Percentiles rank a stretch among this genome's conserved stretches.
Evolutionary conservation across 2,797 vertebrate species (phyloP).

Genomic region (Hoplostethus atlanticus): DNA sequence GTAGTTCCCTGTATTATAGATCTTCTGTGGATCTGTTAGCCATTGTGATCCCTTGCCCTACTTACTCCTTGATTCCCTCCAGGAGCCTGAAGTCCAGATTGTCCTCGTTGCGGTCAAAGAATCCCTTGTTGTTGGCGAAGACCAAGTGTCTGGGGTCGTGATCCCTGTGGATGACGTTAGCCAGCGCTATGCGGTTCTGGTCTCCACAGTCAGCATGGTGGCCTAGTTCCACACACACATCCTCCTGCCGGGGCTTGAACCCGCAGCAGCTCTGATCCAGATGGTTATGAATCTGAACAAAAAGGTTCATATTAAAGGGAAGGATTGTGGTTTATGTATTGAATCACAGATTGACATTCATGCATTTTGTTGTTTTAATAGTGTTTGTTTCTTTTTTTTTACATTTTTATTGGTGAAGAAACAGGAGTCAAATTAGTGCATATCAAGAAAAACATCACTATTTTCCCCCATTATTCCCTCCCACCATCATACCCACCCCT

Average conservation of each 20-base stretch:
- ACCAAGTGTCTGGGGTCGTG: constrained; percentile 88
- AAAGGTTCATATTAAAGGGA: neutral
- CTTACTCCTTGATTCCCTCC: constrained; percentile 96
- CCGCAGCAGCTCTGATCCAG: constrained; percentile 95
- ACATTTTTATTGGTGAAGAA: too few species aligned
- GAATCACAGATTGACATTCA: neutral
- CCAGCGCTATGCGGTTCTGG: constrained; percentile 82
- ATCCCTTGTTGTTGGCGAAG: constrained; percentile 92
- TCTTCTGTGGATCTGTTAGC: too few species aligned
- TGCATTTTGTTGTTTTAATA: neutral
- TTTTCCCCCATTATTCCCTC: too few species aligned
- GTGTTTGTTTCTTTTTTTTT: too few species aligned
- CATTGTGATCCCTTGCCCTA: constrained; percentile 29
- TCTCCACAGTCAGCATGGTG: constrained; percentile 82
- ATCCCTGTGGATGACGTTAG: constrained; percentile 88
- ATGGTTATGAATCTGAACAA: constrained; percentile 90
- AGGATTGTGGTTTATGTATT: neutral
- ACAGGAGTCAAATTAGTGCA: too few species aligned
- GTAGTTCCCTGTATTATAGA: too few species aligned
- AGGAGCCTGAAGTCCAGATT: constrained; percentile 95
- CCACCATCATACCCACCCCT: too few species aligned
- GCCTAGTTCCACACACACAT: constrained; percentile 85
- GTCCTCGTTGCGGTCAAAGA: constrained; percentile 95
- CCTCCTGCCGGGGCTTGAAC: constrained; percentile 92
- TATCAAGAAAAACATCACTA: too few species aligned